Base-by-base conservation (phyloP, 2,113 vertebrate genomes). In the Notarius lentiginosus region DNA sequence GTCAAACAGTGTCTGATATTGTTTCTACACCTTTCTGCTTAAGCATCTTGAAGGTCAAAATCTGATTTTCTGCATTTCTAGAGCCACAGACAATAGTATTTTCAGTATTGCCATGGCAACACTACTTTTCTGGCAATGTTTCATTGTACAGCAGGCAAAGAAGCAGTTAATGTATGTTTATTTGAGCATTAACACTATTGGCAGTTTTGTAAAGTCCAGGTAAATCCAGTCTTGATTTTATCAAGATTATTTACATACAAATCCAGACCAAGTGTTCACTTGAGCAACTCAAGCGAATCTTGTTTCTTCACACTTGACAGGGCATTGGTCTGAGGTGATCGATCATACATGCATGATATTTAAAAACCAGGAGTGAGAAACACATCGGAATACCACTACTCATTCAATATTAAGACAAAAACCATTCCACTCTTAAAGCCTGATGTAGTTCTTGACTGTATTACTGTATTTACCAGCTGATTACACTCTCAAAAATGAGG, bases 71-170 rank as follows among this genome's bases (percentile, higher is more conserved):
- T 7, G 9, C 30, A 60, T 80, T 60, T 60, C 27, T 56, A 60
- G 30, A 61, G 30, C 55, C 79, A 60, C 30, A 22, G 79, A 56
- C 17, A 80, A 11, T 30, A 58, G 27, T 60, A 20, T 60, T 60
- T 55, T 34, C n/a, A 80, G 9, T 12, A 80, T 80, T 60, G 56
- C 79, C 79, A 80, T 80, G 79, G 79, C 56, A 80, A 80, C 79
- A 80, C 79, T 22, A 60, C 14, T 60, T 58, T 53, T 79, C 20
- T 15, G 15, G n/a, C n/a, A 53, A 55, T 60, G 9, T 80, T 34
- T 20, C 27, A 60, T 60, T 34, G 9, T 41, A 80, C 55, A 41
- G 1, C n/a, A 79, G 8, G 76, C 76, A 79, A 56, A 79, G 53
- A 79, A 56, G n/a, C 76, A 56, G n/a, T 79, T 55, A 56, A 79